A percentile compares a stretch with the other conserved stretches of the same genome.
Evolutionary conservation across 2,113 vertebrate species (phyloP).

Genomic region (Podilymbus podiceps): DNA sequence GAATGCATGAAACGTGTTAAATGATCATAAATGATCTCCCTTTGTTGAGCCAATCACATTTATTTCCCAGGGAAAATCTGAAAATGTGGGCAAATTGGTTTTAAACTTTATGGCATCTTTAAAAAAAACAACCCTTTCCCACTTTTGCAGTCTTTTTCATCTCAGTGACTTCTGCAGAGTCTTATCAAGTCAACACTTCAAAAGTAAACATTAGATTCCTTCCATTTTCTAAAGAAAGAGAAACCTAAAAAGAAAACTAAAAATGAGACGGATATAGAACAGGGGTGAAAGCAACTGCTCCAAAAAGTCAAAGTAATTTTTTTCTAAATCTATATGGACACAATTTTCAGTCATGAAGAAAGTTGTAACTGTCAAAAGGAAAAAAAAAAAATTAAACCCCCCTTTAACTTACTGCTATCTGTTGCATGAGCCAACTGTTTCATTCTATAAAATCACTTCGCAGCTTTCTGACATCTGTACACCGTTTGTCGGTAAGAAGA

Average conservation of each 20-base stretch:
- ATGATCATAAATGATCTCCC: not conserved
- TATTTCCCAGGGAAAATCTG: not conserved
- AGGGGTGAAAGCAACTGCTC: not conserved
- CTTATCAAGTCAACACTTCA: not conserved
- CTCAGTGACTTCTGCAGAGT: not conserved
- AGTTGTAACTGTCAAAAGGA: not conserved
- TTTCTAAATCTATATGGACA: not conserved
- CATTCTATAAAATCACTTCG: not conserved
- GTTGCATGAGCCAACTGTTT: not conserved
- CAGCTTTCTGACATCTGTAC: not conserved
- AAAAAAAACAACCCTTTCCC: not conserved
- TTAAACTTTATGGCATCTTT: not conserved
- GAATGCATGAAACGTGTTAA: not conserved
- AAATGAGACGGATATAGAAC: not conserved
- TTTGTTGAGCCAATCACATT: not conserved
- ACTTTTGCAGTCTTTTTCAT: not conserved
- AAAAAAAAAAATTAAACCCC: not conserved
- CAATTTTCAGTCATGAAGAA: not conserved
- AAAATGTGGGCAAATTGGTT: not conserved
- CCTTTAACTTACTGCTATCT: not conserved
- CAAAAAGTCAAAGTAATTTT: not conserved
- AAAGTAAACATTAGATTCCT: not conserved
- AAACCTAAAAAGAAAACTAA: not conserved
- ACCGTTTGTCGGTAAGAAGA: not conserved
- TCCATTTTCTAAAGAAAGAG: not conserved